Base-by-base conservation (phyloP, 2,113 vertebrate genomes). In the Amphiprion ocellaris region DNA sequence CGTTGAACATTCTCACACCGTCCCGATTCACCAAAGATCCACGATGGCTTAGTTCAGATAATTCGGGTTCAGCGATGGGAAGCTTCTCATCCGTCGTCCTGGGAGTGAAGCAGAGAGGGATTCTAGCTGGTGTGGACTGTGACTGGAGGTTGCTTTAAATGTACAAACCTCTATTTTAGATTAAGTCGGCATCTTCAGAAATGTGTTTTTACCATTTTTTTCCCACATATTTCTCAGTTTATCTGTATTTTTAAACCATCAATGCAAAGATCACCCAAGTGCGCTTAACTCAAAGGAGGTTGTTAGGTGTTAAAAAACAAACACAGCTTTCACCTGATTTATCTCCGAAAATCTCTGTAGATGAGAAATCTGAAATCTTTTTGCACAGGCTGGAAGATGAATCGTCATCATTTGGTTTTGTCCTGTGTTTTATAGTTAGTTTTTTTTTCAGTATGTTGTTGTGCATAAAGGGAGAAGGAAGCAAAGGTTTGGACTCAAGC, bases 201-300 rank as follows among this genome's bases (percentile, higher is more conserved):
- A 30, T 54, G 8, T 47, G 21, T 69, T 66, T 62, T 63, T 65
- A 63, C 26, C 26, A 37, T 53, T 44, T 76, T 81, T 66, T 69
- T 74, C 16, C 33, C 6, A 70, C 46, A 24, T 75, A 73, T 72
- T 58, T 30, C 62, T 67, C 11, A 50, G 46, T 74, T 49, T 69
- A 52, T 21, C 52, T 69, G 62, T 62, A 50, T 10, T 71, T 83
- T 69, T 72, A 47, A 63, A 56, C 39, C 16, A 11, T 77, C 46
- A 77, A 71, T 60, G 59, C 72, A 88, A 26, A 81, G 16, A 66
- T 83, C 74, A 84, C 89, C 84, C 5, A 92, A 91, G 91, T 93
- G 91, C 87, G 84, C 83, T 92, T 90, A 88, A 75, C 62, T 49
- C 24, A 33, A 76, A 54, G n/a, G 64, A 72, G 50, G 44, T 67